phyloP scores from a whole-genome alignment of 2,888 invertebrate genomes.

The Copidosoma aretas region DNA sequence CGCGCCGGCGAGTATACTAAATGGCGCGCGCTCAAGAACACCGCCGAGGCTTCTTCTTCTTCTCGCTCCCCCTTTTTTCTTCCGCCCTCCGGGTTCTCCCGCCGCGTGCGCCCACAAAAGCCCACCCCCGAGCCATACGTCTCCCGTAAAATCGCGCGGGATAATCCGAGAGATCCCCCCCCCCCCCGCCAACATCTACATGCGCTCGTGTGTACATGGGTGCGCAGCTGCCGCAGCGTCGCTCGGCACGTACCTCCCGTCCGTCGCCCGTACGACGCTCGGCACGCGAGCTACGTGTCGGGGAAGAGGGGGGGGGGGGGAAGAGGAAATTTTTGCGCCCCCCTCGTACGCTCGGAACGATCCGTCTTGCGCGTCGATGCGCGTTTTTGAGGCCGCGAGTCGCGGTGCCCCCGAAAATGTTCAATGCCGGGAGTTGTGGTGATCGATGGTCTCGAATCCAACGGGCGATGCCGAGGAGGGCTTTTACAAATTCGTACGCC shows the following conservation, averaged over 20 bases:
- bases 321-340: background rate
- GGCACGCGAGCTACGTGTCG: background rate
- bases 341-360: background rate
- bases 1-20: slow-evolving; percentile 22
- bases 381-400: no score
- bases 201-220: background rate
- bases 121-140: slow-evolving; percentile 22
- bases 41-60: background rate
- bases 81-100: no score
- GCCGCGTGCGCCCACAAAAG: background rate
- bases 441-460: no score
- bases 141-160: slow-evolving; percentile 25
- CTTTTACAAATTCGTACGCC: no score
- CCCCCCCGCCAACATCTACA: background rate
- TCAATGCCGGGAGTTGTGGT: no score
- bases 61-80: background rate
- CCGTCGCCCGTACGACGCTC: slow-evolving; percentile 8
- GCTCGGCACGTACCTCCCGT: slow-evolving; percentile 35
- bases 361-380: no score
- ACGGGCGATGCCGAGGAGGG: no score
- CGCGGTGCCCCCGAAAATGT: no score
- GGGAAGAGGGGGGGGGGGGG: no score
- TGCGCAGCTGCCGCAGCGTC: background rate
- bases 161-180: slow-evolving; percentile 21
- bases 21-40: slow-evolving; percentile 1